Evolutionary conservation across 2,888 invertebrate genomes (phyloP).

Genomic region (Cephus pulcher): DNA sequence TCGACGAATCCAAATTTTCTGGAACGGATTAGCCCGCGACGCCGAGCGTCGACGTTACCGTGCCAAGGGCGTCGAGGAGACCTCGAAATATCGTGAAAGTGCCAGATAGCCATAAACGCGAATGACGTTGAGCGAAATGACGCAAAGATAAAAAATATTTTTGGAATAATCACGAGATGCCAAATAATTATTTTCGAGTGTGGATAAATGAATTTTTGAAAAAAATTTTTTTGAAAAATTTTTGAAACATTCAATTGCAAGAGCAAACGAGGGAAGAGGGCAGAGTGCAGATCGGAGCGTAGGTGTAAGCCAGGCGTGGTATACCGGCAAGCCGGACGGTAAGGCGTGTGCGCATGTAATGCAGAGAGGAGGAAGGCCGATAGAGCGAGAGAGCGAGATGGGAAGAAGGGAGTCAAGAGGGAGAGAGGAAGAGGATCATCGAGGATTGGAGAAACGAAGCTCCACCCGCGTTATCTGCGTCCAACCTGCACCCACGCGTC

Average conservation of each 20-base stretch:
- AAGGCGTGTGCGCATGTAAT: conserved; percentile 10
- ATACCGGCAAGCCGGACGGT: conserved; percentile 16
- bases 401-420: conserved; percentile 28
- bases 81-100: background rate
- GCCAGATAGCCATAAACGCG: background rate
- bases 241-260: background rate
- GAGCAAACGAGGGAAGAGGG: background rate
- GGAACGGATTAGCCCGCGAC: background rate
- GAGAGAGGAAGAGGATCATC: conserved; percentile 46
- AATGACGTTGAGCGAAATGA: too few relatives aligned
- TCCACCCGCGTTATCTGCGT: conserved; percentile 61
- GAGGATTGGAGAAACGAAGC: conserved; percentile 63
- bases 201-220: conserved; percentile 22
- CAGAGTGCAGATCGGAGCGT: conserved; percentile 21
- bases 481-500: conserved; percentile 65
- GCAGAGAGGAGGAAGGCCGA: background rate
- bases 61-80: background rate
- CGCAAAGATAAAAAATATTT: too few relatives aligned
- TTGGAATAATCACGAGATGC: too few relatives aligned
- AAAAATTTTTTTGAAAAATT: conserved; percentile 12
- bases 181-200: background rate
- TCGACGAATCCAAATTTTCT: conserved; percentile 2
- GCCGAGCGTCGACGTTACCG: background rate
- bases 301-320: conserved; percentile 43
- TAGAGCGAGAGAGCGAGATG: conserved; percentile 24